Evolutionary conservation across 2,113 vertebrate genomes (phyloP).

Genomic region (Campylorhamphus procurvoides): DNA sequence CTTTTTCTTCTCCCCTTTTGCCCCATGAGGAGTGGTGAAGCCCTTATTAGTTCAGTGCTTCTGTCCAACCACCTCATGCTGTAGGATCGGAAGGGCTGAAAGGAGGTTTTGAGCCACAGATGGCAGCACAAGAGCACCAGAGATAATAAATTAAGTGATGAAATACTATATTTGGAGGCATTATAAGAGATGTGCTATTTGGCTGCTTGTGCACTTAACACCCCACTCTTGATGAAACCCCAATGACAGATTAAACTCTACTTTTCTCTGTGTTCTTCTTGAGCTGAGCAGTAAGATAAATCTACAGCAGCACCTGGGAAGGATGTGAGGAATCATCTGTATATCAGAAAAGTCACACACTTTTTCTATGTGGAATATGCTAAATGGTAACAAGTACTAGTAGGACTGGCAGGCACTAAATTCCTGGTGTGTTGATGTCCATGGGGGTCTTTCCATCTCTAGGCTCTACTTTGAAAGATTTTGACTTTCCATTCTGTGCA

Average conservation of each 20-base stretch:
- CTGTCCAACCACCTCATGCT: not conserved
- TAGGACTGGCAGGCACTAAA: not conserved
- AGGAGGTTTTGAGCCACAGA: not conserved
- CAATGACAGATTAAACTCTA: not conserved
- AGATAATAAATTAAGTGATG: not conserved
- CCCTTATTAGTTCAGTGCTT: not conserved
- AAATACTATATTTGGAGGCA: not conserved
- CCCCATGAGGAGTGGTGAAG: not conserved
- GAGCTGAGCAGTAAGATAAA: not conserved
- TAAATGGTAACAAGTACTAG: not conserved
- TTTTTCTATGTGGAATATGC: not conserved
- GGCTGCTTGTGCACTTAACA: not conserved
- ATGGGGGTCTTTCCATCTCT: not conserved
- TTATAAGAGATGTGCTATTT: not conserved
- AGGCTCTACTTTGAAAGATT: not conserved
- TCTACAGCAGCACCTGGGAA: rapidly evolving
- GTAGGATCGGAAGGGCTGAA: not conserved
- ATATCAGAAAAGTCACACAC: not conserved
- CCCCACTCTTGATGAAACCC: not conserved
- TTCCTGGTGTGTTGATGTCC: not conserved
- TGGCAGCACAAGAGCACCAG: not conserved
- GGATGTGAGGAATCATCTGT: not conserved
- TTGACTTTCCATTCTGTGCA: not conserved
- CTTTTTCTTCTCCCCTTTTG: not conserved
- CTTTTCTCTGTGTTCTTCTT: not conserved